These are phyloP conservation scores for Acanthoscelides obtectus DNA, from an alignment of 2,888 invertebrate species.

Conservation along the genomic window DNA sequence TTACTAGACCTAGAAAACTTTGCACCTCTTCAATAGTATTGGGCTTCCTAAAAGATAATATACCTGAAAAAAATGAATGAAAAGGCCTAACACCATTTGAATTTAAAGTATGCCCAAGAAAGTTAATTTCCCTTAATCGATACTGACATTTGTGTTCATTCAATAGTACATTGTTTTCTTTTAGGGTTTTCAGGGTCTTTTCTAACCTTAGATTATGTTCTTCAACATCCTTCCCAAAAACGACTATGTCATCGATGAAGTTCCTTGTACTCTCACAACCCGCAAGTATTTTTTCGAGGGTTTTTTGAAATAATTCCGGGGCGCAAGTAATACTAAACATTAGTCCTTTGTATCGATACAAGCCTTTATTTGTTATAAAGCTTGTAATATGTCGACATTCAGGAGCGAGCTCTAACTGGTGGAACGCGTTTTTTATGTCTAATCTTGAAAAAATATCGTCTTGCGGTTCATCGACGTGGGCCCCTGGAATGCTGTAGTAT, in stretches of 20 bases:
- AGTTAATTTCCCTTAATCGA: conserved; percentile 24
- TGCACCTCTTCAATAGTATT: conserved; percentile 19
- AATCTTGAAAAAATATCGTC: conserved; percentile 10
- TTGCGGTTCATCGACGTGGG: too few relatives aligned
- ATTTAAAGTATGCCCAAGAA: conserved; percentile 13
- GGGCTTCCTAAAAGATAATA: conserved; percentile 3
- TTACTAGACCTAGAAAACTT: conserved; percentile 30
- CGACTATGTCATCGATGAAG: conserved; percentile 10
- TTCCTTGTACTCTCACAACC: conserved; percentile 5
- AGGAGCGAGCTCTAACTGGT: conserved; percentile 17
- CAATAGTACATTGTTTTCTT: conserved; percentile 15
- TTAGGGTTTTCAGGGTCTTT: not conserved
- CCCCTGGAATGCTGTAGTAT: too few relatives aligned
- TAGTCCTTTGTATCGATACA: conserved; percentile 15
- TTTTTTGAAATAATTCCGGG: too few relatives aligned
- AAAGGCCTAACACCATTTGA: conserved; percentile 8
- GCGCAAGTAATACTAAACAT: too few relatives aligned
- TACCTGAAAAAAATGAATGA: not conserved
- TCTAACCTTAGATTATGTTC: conserved; percentile 7
- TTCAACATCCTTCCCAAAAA: conserved; percentile 7
- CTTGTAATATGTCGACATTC: conserved; percentile 16
- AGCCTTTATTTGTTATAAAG: conserved; percentile 16
- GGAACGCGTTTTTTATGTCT: conserved; percentile 17
- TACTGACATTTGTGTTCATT: conserved; percentile 22
- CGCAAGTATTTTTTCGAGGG: conserved; percentile 1